Evolutionary conservation across 2,888 invertebrate species (phyloP).

Genomic region (Acanthococcus lagerstroemiae): DNA sequence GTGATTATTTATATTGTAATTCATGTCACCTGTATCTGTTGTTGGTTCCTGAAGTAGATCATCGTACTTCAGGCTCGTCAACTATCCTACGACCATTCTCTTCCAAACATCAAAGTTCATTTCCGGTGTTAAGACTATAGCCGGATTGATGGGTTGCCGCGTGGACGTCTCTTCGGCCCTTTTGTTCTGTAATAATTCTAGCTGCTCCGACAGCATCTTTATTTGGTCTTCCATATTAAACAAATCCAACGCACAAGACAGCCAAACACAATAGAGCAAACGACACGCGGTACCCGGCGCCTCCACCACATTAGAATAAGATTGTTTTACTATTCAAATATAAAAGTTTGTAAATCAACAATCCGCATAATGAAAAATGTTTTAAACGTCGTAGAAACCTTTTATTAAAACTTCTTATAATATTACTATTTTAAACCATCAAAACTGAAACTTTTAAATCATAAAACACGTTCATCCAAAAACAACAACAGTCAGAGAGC

Average conservation of each 20-base stretch:
- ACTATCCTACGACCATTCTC: background rate
- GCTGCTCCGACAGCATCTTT: background rate
- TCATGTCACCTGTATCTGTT: background rate
- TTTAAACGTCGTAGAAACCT: too few relatives aligned
- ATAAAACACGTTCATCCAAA: too few relatives aligned
- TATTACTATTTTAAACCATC: too few relatives aligned
- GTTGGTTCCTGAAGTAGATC: background rate
- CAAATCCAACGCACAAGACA: background rate
- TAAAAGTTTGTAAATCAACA: too few relatives aligned
- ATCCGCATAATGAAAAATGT: too few relatives aligned
- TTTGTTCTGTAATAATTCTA: background rate
- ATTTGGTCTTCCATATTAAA: background rate
- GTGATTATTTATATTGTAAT: background rate
- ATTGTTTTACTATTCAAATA: too few relatives aligned
- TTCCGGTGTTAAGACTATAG: background rate
- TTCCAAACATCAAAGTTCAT: background rate
- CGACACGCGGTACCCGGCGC: background rate
- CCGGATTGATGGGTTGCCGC: background rate
- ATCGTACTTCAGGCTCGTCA: background rate
- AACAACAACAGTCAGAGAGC: too few relatives aligned
- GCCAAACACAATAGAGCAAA: background rate
- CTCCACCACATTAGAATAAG: too few relatives aligned
- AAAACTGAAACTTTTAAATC: too few relatives aligned
- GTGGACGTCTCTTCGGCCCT: background rate
- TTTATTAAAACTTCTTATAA: too few relatives aligned